Conservation (phyloP, 2,113 vertebrate genomes). For the Chaenogobius annularis region DNA sequence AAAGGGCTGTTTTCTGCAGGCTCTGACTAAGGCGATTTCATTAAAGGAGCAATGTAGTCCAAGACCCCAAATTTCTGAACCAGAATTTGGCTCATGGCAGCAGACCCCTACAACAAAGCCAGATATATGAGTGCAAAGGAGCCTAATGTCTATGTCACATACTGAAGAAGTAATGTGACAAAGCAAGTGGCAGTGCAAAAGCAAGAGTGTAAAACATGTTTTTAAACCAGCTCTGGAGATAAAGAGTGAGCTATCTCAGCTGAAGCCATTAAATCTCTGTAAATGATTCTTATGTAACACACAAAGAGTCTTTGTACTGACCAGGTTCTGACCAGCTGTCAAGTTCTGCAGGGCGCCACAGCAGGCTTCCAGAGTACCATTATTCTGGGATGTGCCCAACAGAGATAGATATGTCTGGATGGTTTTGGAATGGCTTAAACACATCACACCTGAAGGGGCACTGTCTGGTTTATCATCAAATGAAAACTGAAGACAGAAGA, state of each 20-base stretch:
- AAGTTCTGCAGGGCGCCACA: constrained; percentile 93
- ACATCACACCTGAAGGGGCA: constrained; percentile 77
- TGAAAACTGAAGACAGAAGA: constrained; percentile 28
- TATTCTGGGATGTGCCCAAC: constrained; percentile 83
- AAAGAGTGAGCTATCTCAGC: neutral
- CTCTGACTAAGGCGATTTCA: constrained; percentile 78
- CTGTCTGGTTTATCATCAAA: constrained; percentile 71
- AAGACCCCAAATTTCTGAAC: constrained; percentile 82
- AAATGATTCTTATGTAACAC: neutral
- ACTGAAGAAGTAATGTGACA: neutral
- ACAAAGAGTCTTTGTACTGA: constrained; percentile 54
- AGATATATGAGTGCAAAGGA: neutral
- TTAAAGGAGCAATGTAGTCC: constrained; percentile 74
- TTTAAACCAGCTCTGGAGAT: neutral
- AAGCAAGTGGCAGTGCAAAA: neutral
- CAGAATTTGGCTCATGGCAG: constrained; percentile 83
- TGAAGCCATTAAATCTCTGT: constrained; percentile 1
- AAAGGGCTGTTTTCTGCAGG: constrained; percentile 81
- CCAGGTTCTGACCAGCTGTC: constrained; percentile 82
- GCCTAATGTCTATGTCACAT: neutral
- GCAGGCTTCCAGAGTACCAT: constrained; percentile 85
- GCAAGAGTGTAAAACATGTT: neutral
- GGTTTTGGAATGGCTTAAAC: constrained; percentile 84
- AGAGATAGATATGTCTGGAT: constrained; percentile 86
- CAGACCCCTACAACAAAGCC: constrained; percentile 78